Evolutionary conservation across 2,888 invertebrate genomes (phyloP), one percentile per base, ranked within the genome.

Genomic region (Yponomeuta cagnagella): DNA sequence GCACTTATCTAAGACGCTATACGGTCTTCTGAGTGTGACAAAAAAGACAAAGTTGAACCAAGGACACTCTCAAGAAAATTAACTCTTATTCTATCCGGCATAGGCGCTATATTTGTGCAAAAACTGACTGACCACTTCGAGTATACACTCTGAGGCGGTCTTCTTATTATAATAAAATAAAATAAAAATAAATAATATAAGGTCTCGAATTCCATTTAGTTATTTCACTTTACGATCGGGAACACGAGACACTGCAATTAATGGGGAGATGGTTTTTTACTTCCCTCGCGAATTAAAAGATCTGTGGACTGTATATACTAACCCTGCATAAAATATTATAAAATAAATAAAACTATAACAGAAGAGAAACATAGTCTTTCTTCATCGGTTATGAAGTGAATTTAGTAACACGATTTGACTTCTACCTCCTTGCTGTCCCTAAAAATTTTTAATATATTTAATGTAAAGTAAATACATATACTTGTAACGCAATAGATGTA

Each of bases 151-250:
- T 15, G 5, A 58, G 52, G 52, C 52, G 52, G 15, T 58, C 52
- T 58, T 58, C 52, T 58, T 58, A 58, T 58, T 58, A 58, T 12
- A 58, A n/a, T n/a, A n/a, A n/a, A n/a, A n/a, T n/a, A n/a, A n/a
- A n/a, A n/a, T n/a, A n/a, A n/a, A n/a, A n/a, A n/a, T n/a, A n/a
- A n/a, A n/a, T n/a, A n/a, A 58, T 58, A 58, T 52, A 6, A 52
- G 52, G 52, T 15, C 52, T 52, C 15, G 52, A 52, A 52, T 58
- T 58, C 52, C 52, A 58, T 77, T 78, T 78, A 73, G 75, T 76
- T 77, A 77, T 76, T 75, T 74, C 73, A 74, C 76, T 86, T 87
- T 84, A 87, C 78, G 79, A 76, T 79, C 82, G 80, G 83, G 82
- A 87, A 83, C 82, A 81, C 80, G 83, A 43, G 43, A 80, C 76